These are phyloP conservation scores for Tipula vernalis DNA, from an alignment of 2,888 invertebrate genomes.

Conservation along the genomic window DNA sequence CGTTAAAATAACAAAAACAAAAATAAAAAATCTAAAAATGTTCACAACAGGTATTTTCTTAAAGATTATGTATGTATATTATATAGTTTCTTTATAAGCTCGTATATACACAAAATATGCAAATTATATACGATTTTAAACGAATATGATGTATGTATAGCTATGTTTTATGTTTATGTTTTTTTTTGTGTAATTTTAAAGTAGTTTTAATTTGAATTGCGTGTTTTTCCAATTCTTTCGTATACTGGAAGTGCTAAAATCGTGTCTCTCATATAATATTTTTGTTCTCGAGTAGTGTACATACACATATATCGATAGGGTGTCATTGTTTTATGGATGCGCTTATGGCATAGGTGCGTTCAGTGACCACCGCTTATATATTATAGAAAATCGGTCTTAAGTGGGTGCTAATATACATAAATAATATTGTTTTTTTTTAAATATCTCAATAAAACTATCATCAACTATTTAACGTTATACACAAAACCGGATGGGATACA, in stretches of 20 bases:
- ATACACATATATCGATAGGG: not conserved
- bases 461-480: not conserved
- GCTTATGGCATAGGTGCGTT: not conserved
- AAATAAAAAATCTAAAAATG: not conserved
- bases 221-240: not conserved
- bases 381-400: not conserved
- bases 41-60: not conserved
- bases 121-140: not conserved
- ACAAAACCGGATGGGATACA: not conserved
- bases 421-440: not conserved
- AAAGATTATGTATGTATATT: not conserved
- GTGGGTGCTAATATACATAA: not conserved
- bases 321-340: not conserved
- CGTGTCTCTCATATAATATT: not conserved
- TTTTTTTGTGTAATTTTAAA: not conserved
- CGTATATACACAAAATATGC: not conserved
- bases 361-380: not conserved
- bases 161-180: not conserved
- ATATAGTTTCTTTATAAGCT: not conserved
- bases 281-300: not conserved
- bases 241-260: slow-evolving; percentile 4
- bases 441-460: not conserved
- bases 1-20: not conserved
- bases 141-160: not conserved
- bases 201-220: slow-evolving; percentile 4